Evolutionary conservation across 1,140 invertebrate species (phyloP).

Genomic region (Heliconius melpomene): DNA sequence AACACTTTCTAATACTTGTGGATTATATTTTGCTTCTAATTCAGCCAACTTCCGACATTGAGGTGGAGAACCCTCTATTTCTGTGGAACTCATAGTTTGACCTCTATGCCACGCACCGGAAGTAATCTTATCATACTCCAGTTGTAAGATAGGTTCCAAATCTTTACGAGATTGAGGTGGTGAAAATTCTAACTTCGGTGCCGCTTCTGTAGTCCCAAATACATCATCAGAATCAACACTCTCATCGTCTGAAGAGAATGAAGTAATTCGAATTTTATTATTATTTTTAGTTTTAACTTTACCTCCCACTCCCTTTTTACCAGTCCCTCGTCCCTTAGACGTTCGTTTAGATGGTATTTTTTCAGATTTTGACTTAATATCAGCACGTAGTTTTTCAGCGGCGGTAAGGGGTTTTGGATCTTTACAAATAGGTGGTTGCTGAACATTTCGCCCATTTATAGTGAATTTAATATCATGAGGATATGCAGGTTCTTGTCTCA

Average conservation of each 20-base stretch:
- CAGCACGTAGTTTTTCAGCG: slow-evolving; percentile 78
- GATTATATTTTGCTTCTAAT: slow-evolving; percentile 83
- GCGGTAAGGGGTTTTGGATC: slow-evolving; percentile 70
- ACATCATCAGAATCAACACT: slow-evolving; percentile 87
- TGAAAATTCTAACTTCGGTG: slow-evolving; percentile 85
- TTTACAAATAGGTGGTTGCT: slow-evolving; percentile 71
- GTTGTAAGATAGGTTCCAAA: slow-evolving; percentile 85
- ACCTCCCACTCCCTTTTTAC: slow-evolving; percentile 79
- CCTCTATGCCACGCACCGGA: slow-evolving; percentile 85
- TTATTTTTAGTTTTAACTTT: slow-evolving; percentile 82
- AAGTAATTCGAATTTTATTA: slow-evolving; percentile 86
- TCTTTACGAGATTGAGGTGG: slow-evolving; percentile 87
- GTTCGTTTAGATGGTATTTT: slow-evolving; percentile 81
- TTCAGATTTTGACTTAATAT: slow-evolving; percentile 80
- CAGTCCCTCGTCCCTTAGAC: slow-evolving; percentile 79
- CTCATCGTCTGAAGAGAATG: slow-evolving; percentile 87
- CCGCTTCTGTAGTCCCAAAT: slow-evolving; percentile 86
- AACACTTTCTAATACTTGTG: slow-evolving; percentile 82
- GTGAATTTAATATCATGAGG: slow-evolving; percentile 80
- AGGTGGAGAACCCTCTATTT: slow-evolving; percentile 86
- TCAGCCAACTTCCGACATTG: slow-evolving; percentile 83
- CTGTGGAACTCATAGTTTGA: slow-evolving; percentile 87
- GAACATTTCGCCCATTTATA: slow-evolving; percentile 71
- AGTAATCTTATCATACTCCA: slow-evolving; percentile 85
- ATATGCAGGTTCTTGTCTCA: slow-evolving; percentile 83